Evolutionary conservation across 2,113 vertebrate genomes (phyloP).

Genomic region (Cygnus buccinator): DNA sequence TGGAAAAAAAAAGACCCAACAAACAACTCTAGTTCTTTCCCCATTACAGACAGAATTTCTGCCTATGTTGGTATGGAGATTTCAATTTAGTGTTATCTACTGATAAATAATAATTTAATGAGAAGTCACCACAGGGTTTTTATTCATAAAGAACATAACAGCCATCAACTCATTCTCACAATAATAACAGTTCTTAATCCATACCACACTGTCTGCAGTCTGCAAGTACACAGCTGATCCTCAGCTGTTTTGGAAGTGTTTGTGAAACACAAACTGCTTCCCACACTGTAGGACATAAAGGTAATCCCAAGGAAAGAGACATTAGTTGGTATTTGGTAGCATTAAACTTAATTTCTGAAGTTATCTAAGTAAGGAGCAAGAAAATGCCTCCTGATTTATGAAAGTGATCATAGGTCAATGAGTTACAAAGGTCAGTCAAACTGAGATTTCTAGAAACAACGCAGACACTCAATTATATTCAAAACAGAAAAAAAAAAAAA

Average conservation of each 20-base stretch:
- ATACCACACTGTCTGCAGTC: not conserved
- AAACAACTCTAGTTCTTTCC: not conserved
- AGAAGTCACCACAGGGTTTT: not conserved
- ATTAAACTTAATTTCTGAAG: not conserved
- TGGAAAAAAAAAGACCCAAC: not conserved
- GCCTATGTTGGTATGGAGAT: not conserved
- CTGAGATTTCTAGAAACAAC: not conserved
- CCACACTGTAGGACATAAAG: not conserved
- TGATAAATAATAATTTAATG: conserved; percentile 6
- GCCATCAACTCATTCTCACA: not conserved
- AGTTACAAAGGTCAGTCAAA: not conserved
- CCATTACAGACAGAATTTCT: not conserved
- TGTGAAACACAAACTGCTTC: not conserved
- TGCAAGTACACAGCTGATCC: not conserved
- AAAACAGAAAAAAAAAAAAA: not conserved
- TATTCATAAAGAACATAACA: not conserved
- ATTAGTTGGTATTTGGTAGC: not conserved
- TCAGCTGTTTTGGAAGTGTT: not conserved
- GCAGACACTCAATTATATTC: not conserved
- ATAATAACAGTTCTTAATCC: not conserved
- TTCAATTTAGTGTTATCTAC: not conserved
- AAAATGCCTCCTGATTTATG: not conserved
- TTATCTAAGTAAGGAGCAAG: not conserved
- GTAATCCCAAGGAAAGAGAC: not conserved
- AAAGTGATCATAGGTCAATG: not conserved